Evolutionary conservation across 2,797 vertebrate genomes (phyloP).

Genomic region (Liasis olivaceus): DNA sequence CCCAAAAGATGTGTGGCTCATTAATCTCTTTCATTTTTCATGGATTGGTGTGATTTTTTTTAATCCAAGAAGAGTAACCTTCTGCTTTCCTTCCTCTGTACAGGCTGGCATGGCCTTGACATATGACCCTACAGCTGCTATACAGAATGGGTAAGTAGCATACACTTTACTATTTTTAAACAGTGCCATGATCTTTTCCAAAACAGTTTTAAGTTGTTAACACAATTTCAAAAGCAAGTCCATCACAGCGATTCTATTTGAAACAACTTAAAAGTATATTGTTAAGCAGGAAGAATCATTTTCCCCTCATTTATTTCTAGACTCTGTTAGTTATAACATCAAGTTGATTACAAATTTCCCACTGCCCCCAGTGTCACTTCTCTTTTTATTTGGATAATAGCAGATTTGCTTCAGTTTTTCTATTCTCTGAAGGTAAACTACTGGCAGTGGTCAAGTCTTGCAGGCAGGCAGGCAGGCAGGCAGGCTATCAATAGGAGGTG

Average conservation of each 20-base stretch:
- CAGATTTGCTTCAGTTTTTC: conserved; percentile 28
- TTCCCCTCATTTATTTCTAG: conserved; percentile 49
- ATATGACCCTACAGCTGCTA: conserved; percentile 91
- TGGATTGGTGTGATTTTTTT: neutral
- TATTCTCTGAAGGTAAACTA: neutral
- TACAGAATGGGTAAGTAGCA: conserved; percentile 94
- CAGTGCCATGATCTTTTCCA: conserved; percentile 36
- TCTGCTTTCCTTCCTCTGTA: conserved; percentile 58
- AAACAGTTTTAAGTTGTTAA: conserved; percentile 40
- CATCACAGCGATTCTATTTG: conserved; percentile 33
- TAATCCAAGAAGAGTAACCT: conserved; percentile 59
- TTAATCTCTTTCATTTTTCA: neutral
- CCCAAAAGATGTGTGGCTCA: conserved; percentile 23
- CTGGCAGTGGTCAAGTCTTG: neutral
- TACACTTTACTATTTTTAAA: conserved; percentile 50
- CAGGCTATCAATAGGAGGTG: neutral
- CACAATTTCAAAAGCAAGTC: conserved; percentile 37
- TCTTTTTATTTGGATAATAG: neutral
- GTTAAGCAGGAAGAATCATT: conserved; percentile 41
- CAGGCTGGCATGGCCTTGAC: conserved; percentile 97
- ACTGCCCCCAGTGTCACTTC: too few species aligned
- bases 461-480: neutral
- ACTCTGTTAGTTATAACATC: conserved; percentile 41
- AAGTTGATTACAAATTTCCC: conserved; percentile 42
- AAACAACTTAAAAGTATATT: conserved; percentile 38